Base-by-base conservation (phyloP, 1,140 invertebrate species). In the Drosophila murphyi region DNA sequence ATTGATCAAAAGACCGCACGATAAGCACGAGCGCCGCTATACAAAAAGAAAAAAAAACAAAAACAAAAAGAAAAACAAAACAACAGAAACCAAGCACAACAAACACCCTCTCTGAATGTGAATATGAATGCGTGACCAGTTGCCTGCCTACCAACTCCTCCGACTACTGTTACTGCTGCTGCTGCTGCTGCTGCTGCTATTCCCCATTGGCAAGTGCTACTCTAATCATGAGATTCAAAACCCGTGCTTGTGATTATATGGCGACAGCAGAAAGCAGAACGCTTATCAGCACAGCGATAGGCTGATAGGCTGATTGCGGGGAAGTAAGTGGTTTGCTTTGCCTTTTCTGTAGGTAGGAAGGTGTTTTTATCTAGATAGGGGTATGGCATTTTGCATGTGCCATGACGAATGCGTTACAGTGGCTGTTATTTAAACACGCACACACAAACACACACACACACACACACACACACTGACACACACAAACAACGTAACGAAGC, bases 341-440 rank as follows among this genome's bases (percentile, higher is more conserved):
- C 20, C 20, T 20, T 20, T 20, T 20, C 20, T 1, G 20, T 20
- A 2, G 8, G 5, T 7, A 5, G 31, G 37, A 5, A n/a, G 32
- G n/a, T 43, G 62, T 75, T 88, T 87, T 89, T 89, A 89, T 89
- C 85, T 89, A 83, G 83, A 52, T 73, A 2, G 75, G 80, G 70
- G 83, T 70, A 82, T 89, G 85, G 89, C 75, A 89, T 79, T 85
- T 81, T 81, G 85, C 85, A 86, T 85, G 85, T 81, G 85, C 85
- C 85, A 89, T 89, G 85, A 89, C 86, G 85, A 89, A 89, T 89
- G 74, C 71, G 67, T 37, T 61, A 74, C 72, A 70, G 65, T 62
- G 47, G 55, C 55, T 77, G 50, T 79, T 78, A 80, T 82, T 85
- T 77, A 72, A 75, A 76, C 74, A 63, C 57, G 39, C 57, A 37